phyloP scores from a whole-genome alignment of 1,140 invertebrate genomes.

The Mya arenaria region DNA sequence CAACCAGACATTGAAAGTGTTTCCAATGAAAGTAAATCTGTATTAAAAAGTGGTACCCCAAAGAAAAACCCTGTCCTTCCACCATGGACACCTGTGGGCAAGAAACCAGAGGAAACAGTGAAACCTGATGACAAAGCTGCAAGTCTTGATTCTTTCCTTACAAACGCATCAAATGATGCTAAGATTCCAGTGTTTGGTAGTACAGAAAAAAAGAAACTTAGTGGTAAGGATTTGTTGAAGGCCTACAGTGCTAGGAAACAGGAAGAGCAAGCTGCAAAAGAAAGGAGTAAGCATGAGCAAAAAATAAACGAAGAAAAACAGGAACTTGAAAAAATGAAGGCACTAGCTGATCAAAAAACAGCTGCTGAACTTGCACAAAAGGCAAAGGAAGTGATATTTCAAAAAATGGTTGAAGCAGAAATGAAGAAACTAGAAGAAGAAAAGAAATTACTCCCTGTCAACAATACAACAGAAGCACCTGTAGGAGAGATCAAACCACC shows the following conservation, averaged over 20 bases:
- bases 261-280: constrained; percentile 27
- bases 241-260: constrained; percentile 60
- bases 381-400: neutral
- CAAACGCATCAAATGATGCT: constrained; percentile 42
- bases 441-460: constrained; percentile 67
- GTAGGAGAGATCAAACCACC: constrained; percentile 59
- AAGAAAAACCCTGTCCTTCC: constrained; percentile 65
- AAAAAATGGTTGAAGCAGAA: no score
- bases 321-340: constrained; percentile 20
- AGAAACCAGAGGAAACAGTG: constrained; percentile 39
- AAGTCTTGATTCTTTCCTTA: constrained; percentile 65
- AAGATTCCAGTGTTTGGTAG: constrained; percentile 55
- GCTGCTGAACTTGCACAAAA: constrained; percentile 1
- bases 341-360: neutral
- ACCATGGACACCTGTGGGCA: constrained; percentile 67
- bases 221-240: constrained; percentile 55
- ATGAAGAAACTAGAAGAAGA: constrained; percentile 55
- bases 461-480: constrained; percentile 49
- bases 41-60: constrained; percentile 11
- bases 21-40: constrained; percentile 10
- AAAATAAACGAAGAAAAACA: neutral
- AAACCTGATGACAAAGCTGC: constrained; percentile 42
- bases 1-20: neutral
- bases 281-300: constrained; percentile 5
- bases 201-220: constrained; percentile 54